Percentiles rank a stretch among this genome's conserved stretches.
These are phyloP conservation scores for Parazoanthus darwini DNA, from an alignment of 92 coral and sea anemone species.

Conservation along the genomic window DNA sequence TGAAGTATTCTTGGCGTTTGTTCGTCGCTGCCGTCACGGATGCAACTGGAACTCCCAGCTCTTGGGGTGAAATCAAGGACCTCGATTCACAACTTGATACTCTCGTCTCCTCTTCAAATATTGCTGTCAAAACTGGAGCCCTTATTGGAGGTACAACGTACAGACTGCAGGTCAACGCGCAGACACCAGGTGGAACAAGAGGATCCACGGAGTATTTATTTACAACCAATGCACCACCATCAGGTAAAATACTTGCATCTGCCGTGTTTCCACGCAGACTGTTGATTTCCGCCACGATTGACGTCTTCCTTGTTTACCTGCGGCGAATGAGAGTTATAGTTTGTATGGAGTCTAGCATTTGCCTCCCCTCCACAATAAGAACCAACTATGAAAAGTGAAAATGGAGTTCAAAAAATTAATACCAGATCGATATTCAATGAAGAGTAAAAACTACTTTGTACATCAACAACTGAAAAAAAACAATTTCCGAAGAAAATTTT, in stretches of 20 bases:
- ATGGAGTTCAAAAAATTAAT: too few species aligned
- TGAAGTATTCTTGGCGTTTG: conserved; percentile 52
- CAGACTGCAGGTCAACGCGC: conserved; percentile 40
- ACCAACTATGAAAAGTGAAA: too few species aligned
- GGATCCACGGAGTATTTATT: conserved; percentile 57
- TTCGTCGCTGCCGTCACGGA: conserved; percentile 12
- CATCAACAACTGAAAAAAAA: too few species aligned
- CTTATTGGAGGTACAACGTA: conserved; percentile 36
- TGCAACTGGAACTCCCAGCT: conserved; percentile 5
- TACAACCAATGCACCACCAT: conserved; percentile 58
- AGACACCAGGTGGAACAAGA: conserved; percentile 45
- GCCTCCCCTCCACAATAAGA: too few species aligned
- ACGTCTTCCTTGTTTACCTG: too few species aligned
- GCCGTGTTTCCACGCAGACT: too few species aligned
- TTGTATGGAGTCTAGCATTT: too few species aligned
- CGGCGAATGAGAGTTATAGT: too few species aligned
- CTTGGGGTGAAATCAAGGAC: conserved; percentile 37
- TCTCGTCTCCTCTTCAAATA: conserved; percentile 38
- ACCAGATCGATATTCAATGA: too few species aligned
- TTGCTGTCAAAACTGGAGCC: conserved; percentile 34
- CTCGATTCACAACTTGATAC: conserved; percentile 44
- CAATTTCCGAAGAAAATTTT: too few species aligned
- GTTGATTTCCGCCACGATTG: too few species aligned
- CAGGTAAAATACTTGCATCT: not conserved
- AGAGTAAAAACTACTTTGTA: too few species aligned